These are phyloP conservation scores for Polydrusus tereticollis DNA, from an alignment of 2,888 invertebrate species.

Conservation along the genomic window DNA sequence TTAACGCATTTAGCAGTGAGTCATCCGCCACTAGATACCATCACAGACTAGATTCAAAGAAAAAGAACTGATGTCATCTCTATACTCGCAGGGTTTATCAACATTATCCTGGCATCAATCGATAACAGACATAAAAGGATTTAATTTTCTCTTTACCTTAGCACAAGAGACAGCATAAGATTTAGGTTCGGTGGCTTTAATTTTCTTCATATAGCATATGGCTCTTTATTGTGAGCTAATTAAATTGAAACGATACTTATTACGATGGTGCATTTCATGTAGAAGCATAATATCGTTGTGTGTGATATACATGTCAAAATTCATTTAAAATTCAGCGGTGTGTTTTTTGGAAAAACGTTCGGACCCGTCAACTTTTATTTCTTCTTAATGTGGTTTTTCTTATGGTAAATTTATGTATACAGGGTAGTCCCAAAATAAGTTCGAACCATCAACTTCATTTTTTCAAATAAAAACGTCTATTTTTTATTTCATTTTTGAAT, in stretches of 20 bases:
- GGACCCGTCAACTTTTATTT: no score
- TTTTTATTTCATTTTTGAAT: no score
- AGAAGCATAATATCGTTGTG: background rate
- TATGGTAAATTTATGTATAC: no score
- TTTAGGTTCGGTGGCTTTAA: constrained; percentile 11
- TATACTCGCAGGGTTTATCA: constrained; percentile 18
- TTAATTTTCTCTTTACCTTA: constrained; percentile 23
- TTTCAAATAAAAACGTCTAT: no score
- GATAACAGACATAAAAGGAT: constrained; percentile 21
- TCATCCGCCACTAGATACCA: no score
- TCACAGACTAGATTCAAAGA: constrained; percentile 1
- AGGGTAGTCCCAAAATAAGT: no score
- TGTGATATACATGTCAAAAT: background rate
- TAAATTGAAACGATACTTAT: background rate
- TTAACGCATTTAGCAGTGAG: no score
- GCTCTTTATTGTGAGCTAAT: background rate
- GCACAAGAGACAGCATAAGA: constrained; percentile 14
- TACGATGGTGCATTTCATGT: background rate
- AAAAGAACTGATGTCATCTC: constrained; percentile 23
- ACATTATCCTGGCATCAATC: constrained; percentile 16
- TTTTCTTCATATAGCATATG: constrained; percentile 9
- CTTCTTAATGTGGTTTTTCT: no score
- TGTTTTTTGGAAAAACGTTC: no score
- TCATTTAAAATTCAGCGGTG: no score
- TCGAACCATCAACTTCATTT: no score